Percentiles rank a stretch among this genome's conserved stretches.
Evolutionary conservation across 2,113 vertebrate species (phyloP).

Genomic region (Chaetura pelagica): DNA sequence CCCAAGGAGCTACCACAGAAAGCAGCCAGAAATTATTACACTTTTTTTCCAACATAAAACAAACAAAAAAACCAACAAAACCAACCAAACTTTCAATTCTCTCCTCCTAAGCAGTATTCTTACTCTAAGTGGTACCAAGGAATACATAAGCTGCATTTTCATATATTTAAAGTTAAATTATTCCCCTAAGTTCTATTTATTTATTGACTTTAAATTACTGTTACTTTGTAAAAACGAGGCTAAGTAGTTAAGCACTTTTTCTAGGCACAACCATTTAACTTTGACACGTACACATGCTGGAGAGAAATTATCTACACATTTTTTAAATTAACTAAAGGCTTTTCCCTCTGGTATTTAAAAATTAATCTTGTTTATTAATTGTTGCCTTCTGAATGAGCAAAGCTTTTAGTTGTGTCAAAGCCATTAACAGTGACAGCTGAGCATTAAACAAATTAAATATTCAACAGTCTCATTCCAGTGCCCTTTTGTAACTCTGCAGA

Average conservation of each 20-base stretch:
- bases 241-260: neutral
- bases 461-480: conserved; percentile 16
- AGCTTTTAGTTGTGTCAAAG: conserved; percentile 59
- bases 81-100: neutral
- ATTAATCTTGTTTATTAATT: conserved; percentile 53
- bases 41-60: neutral
- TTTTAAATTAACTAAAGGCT: neutral
- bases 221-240: neutral
- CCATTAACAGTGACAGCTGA: conserved; percentile 11
- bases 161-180: neutral
- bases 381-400: conserved; percentile 26
- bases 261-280: neutral
- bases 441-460: conserved; percentile 47
- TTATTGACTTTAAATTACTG: neutral
- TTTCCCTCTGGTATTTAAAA: neutral
- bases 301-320: neutral
- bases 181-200: neutral
- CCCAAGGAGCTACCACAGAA: neutral
- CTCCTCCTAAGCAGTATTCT: neutral
- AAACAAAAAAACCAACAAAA: neutral
- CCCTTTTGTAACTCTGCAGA: neutral
- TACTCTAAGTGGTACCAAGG: neutral
- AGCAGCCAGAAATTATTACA: neutral
- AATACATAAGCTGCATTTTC: neutral
- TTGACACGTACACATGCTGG: neutral